Evolutionary conservation across 2,888 invertebrate genomes (phyloP).

Genomic region (Scaptomyza flava): DNA sequence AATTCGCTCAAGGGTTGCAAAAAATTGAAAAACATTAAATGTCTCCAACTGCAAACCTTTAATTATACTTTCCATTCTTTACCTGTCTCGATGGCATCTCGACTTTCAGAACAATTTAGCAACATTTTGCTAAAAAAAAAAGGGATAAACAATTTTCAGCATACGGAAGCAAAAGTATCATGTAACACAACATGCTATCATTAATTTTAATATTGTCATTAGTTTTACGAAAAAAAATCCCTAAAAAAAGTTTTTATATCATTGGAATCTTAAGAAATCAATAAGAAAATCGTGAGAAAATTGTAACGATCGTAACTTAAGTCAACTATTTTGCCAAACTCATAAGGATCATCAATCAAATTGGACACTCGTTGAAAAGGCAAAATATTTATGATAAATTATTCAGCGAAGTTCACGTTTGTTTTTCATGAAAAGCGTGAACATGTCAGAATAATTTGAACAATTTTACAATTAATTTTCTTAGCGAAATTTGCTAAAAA

Average conservation of each 20-base stretch:
- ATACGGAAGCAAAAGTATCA: conserved; percentile 51
- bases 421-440: conserved; percentile 51
- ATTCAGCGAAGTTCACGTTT: conserved; percentile 48
- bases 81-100: conserved; percentile 54
- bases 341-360: conserved; percentile 71
- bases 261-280: conserved; percentile 20
- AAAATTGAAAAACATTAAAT: conserved; percentile 29
- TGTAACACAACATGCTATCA: conserved; percentile 63
- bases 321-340: conserved; percentile 32
- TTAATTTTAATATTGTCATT: conserved; percentile 83
- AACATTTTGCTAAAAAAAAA: conserved; percentile 47
- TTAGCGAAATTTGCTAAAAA: conserved; percentile 36
- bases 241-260: conserved; percentile 14
- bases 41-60: conserved; percentile 44
- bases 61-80: conserved; percentile 33
- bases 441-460: conserved; percentile 36
- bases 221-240: conserved; percentile 37
- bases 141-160: conserved; percentile 60
- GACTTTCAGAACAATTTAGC: conserved; percentile 39
- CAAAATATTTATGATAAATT: conserved; percentile 71
- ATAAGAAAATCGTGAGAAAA: conserved; percentile 67
- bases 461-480: conserved; percentile 26
- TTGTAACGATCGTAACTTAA: conserved; percentile 59
- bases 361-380: conserved; percentile 63
- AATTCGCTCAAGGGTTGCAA: conserved; percentile 54